phyloP scores from a whole-genome alignment of 35 echinoderm and acorn worm species.

The Apostichopus parvimensis region DNA sequence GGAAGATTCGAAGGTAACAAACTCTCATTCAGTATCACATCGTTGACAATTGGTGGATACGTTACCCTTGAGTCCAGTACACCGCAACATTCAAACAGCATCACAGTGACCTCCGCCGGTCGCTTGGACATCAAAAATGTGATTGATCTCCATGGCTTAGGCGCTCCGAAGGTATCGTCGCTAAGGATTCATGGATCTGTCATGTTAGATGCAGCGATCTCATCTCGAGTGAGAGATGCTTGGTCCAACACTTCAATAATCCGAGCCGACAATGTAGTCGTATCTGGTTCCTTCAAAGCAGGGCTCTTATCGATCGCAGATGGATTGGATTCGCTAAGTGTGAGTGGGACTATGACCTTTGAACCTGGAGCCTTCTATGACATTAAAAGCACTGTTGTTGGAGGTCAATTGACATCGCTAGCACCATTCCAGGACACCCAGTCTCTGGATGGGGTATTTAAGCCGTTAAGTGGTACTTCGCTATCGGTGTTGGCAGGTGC shows the following conservation, averaged over 20 bases:
- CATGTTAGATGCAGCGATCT: constrained; percentile 19
- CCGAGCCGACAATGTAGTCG: constrained; percentile 48
- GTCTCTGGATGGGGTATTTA: neutral
- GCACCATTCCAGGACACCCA: constrained; percentile 10
- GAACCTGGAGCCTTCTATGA: constrained; percentile 45
- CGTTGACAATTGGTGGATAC: neutral
- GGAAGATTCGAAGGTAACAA: constrained; percentile 5
- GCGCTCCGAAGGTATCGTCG: neutral
- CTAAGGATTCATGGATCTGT: constrained; percentile 51
- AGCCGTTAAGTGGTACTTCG: constrained; percentile 17
- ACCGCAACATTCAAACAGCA: constrained; percentile 3
- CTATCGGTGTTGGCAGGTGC: constrained; percentile 20
- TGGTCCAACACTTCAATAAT: constrained; percentile 59
- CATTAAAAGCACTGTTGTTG: constrained; percentile 27
- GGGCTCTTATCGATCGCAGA: constrained; percentile 52
- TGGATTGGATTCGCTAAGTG: constrained; percentile 45
- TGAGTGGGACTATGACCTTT: constrained; percentile 54
- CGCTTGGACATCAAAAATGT: constrained; percentile 28
- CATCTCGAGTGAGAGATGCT: constrained; percentile 10
- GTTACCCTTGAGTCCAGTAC: constrained; percentile 36
- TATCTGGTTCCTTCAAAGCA: constrained; percentile 55
- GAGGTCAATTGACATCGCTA: constrained; percentile 47
- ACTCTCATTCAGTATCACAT: constrained; percentile 9
- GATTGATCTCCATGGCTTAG: constrained; percentile 46
- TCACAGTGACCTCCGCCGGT: constrained; percentile 33